Conservation (phyloP, 2,113 vertebrate species). For the Ailuropoda melanoleuca region DNA sequence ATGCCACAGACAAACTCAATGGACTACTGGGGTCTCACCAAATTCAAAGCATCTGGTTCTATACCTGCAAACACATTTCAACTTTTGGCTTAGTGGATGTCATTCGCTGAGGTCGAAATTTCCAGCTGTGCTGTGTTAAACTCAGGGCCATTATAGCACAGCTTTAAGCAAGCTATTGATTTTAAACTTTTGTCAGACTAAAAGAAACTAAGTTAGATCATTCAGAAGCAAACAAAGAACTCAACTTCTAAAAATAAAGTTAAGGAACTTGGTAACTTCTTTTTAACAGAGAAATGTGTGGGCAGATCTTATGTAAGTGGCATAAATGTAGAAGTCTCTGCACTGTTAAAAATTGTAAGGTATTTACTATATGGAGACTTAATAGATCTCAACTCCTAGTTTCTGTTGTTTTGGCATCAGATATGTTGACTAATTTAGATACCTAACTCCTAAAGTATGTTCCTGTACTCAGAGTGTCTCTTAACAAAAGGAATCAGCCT, state of each 20-base stretch:
- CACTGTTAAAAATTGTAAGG: background rate
- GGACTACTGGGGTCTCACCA: background rate
- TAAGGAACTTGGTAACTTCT: slow-evolving; percentile 61
- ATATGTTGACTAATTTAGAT: background rate
- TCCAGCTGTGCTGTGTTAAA: slow-evolving; percentile 61
- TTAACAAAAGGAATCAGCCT: background rate
- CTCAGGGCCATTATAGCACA: slow-evolving; percentile 41
- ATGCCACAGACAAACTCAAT: background rate
- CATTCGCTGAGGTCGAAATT: slow-evolving; percentile 34
- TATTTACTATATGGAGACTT: slow-evolving; percentile 59
- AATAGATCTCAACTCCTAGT: background rate
- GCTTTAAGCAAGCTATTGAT: slow-evolving; percentile 70
- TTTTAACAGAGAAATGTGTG: slow-evolving; percentile 63
- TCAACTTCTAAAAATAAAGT: slow-evolving; percentile 73
- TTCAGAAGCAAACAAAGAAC: slow-evolving; percentile 57
- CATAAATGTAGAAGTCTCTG: slow-evolving; percentile 37
- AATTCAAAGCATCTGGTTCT: slow-evolving; percentile 23
- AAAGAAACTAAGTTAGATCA: slow-evolving; percentile 62
- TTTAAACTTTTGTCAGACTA: slow-evolving; percentile 65
- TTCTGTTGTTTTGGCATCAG: slow-evolving; percentile 2
- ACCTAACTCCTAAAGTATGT: background rate
- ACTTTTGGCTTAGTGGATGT: slow-evolving; percentile 32
- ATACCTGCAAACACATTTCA: slow-evolving; percentile 50
- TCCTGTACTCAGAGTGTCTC: background rate
- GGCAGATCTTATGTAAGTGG: slow-evolving; percentile 71